These are phyloP conservation scores for Ceyx erithaca DNA, from an alignment of 2,797 vertebrate species.

Conservation along the genomic window DNA sequence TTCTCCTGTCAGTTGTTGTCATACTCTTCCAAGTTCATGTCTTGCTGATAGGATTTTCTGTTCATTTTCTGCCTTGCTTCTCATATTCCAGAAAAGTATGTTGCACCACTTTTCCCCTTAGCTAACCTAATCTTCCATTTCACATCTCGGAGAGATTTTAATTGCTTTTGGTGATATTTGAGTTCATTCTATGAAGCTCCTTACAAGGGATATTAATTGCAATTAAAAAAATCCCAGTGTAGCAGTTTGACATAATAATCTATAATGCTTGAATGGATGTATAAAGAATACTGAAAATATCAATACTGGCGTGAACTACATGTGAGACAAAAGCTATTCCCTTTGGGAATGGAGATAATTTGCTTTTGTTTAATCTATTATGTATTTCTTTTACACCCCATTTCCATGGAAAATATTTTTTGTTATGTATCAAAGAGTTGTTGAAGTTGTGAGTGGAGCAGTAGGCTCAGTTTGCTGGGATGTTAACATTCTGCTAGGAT, in stretches of 20 bases:
- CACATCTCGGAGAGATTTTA: slow-evolving; percentile 29
- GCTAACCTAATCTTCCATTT: slow-evolving; percentile 7
- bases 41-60: neutral
- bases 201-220: slow-evolving; percentile 60
- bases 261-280: slow-evolving; percentile 50
- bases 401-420: slow-evolving; percentile 59
- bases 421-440: slow-evolving; percentile 6
- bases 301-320: slow-evolving; percentile 58
- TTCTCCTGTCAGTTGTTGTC: neutral
- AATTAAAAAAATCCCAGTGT: slow-evolving; percentile 44
- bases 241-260: slow-evolving; percentile 64
- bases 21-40: neutral
- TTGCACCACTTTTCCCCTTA: neutral
- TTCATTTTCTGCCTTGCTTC: slow-evolving; percentile 37
- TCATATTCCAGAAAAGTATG: neutral
- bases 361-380: slow-evolving; percentile 62
- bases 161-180: slow-evolving; percentile 51
- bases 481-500: slow-evolving; percentile 1
- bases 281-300: slow-evolving; percentile 49
- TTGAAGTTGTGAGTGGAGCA: slow-evolving; percentile 41
- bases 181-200: slow-evolving; percentile 37
- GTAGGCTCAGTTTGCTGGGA: neutral
- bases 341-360: slow-evolving; percentile 66
- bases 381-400: slow-evolving; percentile 27
- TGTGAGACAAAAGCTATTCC: slow-evolving; percentile 66